phyloP scores from a whole-genome alignment of 2,888 invertebrate species.

The Cryptus armator region DNA sequence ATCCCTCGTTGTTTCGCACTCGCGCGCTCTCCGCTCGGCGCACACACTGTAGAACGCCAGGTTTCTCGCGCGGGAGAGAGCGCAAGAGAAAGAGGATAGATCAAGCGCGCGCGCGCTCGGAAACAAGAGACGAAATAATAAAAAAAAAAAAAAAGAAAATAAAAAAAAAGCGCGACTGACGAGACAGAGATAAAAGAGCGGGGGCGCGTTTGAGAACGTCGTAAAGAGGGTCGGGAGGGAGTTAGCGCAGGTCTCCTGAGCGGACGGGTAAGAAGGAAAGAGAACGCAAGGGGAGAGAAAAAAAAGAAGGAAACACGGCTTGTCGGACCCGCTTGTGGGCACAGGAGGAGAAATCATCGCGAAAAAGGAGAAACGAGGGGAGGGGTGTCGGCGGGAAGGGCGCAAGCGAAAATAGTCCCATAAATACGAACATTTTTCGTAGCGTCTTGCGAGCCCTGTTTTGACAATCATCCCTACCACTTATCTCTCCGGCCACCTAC shows the following conservation, averaged over 20 bases:
- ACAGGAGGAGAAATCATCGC: constrained; percentile 64
- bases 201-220: constrained; percentile 73
- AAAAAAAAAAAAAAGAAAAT: neutral
- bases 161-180: neutral
- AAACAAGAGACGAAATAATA: constrained; percentile 20
- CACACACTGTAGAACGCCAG: neutral
- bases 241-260: constrained; percentile 43
- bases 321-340: constrained; percentile 35
- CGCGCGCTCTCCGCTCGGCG: constrained; percentile 11
- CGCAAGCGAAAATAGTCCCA: constrained; percentile 81
- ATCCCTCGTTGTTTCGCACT: constrained; percentile 55
- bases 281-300: constrained; percentile 68
- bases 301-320: constrained; percentile 60
- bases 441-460: constrained; percentile 81
- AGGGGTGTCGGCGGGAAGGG: constrained; percentile 39
- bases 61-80: neutral
- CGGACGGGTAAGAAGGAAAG: constrained; percentile 51
- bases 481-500: neutral
- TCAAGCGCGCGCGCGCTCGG: constrained; percentile 6
- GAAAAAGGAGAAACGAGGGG: constrained; percentile 53
- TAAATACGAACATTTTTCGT: constrained; percentile 83
- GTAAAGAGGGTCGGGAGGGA: constrained; percentile 68
- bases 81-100: neutral
- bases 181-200: constrained; percentile 67
- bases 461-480: constrained; percentile 80